Evolutionary conservation across 2,113 vertebrate species (phyloP).

Genomic region (Picathartes gymnocephalus): DNA sequence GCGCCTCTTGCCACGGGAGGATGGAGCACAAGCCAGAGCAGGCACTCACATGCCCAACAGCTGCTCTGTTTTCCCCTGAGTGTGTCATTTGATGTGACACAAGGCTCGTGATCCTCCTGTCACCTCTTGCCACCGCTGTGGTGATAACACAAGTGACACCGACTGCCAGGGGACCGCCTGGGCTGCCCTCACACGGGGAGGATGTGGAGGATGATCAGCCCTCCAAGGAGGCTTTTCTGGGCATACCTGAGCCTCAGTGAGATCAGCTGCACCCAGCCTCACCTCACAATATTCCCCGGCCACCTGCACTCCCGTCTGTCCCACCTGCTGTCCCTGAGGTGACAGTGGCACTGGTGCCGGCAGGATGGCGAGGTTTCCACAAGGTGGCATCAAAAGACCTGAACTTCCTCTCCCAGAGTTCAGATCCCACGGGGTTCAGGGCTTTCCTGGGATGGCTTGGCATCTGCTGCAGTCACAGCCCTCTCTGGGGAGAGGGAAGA

Average conservation of each 20-base stretch:
- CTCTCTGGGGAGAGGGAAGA: neutral
- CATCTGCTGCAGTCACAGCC: neutral
- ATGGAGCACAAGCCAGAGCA: neutral
- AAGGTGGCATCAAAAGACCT: conserved; percentile 48
- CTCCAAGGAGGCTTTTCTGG: neutral
- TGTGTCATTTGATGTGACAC: neutral
- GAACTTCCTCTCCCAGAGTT: neutral
- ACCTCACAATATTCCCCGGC: neutral
- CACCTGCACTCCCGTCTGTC: neutral
- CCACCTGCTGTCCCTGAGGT: neutral
- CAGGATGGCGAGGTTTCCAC: conserved; percentile 14
- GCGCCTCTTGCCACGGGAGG: neutral
- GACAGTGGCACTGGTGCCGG: neutral
- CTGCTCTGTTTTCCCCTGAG: neutral
- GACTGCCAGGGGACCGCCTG: rapidly evolving
- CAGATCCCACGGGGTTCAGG: neutral
- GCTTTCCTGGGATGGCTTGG: neutral
- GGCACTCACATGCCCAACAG: neutral
- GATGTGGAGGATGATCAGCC: neutral
- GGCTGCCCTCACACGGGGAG: rapidly evolving
- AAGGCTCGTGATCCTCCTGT: neutral
- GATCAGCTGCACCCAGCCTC: neutral
- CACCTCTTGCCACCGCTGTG: rapidly evolving
- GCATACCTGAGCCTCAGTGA: rapidly evolving
- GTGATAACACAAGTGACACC: neutral